Conservation (phyloP, 2,797 vertebrate species). For the Lagorchestes hirsutus region DNA sequence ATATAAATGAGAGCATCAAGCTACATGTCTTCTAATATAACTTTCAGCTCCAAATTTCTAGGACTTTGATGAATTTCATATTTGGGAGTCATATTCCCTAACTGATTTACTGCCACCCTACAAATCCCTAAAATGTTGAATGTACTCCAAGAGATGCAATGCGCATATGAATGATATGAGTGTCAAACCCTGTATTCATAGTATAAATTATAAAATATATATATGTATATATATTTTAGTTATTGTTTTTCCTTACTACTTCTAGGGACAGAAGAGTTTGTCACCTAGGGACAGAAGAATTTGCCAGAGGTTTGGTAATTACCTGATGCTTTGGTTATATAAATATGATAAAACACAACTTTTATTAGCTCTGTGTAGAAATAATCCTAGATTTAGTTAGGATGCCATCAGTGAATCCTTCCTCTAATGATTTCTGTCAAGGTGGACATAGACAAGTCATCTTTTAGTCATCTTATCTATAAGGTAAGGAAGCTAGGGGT, state of each 20-base stretch:
- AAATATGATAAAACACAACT: not conserved
- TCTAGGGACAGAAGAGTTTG: not conserved
- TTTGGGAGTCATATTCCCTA: not conserved
- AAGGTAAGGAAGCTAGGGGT: not conserved
- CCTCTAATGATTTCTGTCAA: not conserved
- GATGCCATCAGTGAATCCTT: not conserved
- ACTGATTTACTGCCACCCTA: not conserved
- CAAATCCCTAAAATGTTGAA: not conserved
- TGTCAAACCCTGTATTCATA: not conserved
- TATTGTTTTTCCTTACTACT: not conserved
- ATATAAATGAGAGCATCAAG: not conserved
- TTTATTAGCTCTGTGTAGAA: not conserved
- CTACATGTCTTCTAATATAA: not conserved
- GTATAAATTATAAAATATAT: not conserved
- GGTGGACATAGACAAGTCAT: not conserved
- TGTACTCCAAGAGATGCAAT: not conserved
- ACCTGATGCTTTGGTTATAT: not conserved
- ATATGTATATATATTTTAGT: too few relatives aligned
- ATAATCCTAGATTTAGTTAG: not conserved
- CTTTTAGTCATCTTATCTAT: not conserved
- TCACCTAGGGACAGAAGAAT: not conserved
- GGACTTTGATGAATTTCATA: not conserved
- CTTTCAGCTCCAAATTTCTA: not conserved
- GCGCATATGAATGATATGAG: not conserved
- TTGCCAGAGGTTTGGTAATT: not conserved